These are phyloP conservation scores for Oryzias sinensis DNA, from an alignment of 2,797 vertebrate species.

Conservation along the genomic window DNA sequence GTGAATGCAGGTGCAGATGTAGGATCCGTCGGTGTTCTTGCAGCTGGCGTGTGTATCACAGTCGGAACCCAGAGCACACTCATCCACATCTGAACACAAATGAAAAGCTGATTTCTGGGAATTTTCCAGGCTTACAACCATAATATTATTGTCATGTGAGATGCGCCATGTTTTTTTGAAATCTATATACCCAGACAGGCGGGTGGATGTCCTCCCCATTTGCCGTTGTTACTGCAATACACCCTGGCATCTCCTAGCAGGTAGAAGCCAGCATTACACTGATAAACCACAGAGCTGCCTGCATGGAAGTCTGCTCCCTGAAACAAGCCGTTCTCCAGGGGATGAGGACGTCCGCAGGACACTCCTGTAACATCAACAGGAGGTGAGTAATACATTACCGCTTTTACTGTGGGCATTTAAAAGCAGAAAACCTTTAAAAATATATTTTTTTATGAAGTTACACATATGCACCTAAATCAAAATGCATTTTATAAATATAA, in stretches of 20 bases:
- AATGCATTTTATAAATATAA: too few species aligned
- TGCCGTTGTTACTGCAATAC: slow-evolving; percentile 88
- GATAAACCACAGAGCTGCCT: slow-evolving; percentile 87
- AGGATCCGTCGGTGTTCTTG: slow-evolving; percentile 92
- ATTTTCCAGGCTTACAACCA: not conserved
- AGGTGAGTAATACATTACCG: not conserved
- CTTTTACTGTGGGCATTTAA: too few species aligned
- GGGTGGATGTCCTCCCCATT: slow-evolving; percentile 88
- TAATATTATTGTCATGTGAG: not conserved
- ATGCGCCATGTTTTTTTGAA: not conserved
- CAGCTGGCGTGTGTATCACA: slow-evolving; percentile 88
- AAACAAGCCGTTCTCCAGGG: slow-evolving; percentile 88
- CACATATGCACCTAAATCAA: too few species aligned
- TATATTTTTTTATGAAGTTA: too few species aligned
- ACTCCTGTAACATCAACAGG: slow-evolving; percentile 77
- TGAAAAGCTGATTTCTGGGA: not conserved
- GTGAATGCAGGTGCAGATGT: slow-evolving; percentile 85
- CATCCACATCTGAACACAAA: slow-evolving; percentile 86
- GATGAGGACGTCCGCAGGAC: slow-evolving; percentile 86
- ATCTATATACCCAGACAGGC: slow-evolving; percentile 86
- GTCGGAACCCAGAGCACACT: slow-evolving; percentile 93
- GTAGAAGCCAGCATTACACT: slow-evolving; percentile 92
- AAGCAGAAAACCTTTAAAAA: too few species aligned
- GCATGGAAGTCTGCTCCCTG: slow-evolving; percentile 86
- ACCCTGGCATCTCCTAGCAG: slow-evolving; percentile 90